These are phyloP conservation scores for Linurgus olivaceus DNA, from an alignment of 2,797 vertebrate genomes.

Conservation along the genomic window DNA sequence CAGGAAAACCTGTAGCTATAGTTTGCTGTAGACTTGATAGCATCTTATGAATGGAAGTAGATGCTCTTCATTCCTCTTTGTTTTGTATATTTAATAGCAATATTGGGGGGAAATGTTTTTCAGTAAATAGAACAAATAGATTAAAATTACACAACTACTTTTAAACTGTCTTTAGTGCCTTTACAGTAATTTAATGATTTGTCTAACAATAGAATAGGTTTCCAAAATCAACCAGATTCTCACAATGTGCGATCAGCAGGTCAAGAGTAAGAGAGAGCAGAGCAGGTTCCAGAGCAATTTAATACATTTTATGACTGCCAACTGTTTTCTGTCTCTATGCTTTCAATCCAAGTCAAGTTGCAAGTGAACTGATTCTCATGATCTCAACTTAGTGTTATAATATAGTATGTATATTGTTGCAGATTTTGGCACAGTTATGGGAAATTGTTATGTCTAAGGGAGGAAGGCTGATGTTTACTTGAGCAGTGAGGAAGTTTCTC, in stretches of 20 bases:
- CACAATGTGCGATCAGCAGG: neutral
- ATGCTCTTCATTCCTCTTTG: conserved; percentile 32
- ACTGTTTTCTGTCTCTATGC: conserved; percentile 1
- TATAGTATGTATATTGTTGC: conserved; percentile 31
- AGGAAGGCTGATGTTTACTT: conserved; percentile 27
- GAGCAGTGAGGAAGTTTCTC: conserved; percentile 18
- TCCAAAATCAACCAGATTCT: conserved; percentile 46
- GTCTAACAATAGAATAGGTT: conserved; percentile 18
- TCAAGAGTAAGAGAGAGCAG: neutral
- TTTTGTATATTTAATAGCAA: conserved; percentile 57
- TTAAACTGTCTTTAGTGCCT: conserved; percentile 14
- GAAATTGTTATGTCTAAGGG: conserved; percentile 38
- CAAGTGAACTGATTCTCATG: conserved; percentile 41
- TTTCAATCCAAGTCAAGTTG: conserved; percentile 58
- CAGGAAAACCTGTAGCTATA: conserved; percentile 29
- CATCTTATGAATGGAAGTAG: conserved; percentile 44
- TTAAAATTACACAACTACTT: conserved; percentile 26
- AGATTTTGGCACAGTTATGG: conserved; percentile 31
- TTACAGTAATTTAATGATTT: conserved; percentile 52
- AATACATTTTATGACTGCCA: neutral
- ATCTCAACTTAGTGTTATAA: conserved; percentile 36
- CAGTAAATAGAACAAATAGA: conserved; percentile 49
- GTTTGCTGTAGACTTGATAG: conserved; percentile 54
- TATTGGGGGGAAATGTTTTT: conserved; percentile 22
- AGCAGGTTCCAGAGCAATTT: conserved; percentile 1